These are phyloP conservation scores for Trichopoda pennipes DNA, from an alignment of 2,888 invertebrate genomes.

Conservation along the genomic window DNA sequence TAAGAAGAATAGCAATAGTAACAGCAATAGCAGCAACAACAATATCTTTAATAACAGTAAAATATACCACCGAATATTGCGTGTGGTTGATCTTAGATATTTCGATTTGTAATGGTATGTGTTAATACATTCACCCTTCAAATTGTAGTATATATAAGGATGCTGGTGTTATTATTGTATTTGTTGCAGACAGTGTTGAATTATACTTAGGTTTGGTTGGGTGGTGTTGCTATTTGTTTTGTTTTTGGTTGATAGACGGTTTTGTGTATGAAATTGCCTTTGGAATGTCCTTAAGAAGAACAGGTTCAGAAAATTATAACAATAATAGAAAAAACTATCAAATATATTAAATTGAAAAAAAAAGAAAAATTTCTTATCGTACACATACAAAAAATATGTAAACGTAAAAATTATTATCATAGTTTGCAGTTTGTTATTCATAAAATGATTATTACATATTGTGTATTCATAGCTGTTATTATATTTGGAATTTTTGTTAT, in stretches of 20 bases:
- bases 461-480: constrained; percentile 14
- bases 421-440: neutral
- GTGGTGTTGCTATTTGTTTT: constrained; percentile 31
- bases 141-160: constrained; percentile 19
- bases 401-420: constrained; percentile 17
- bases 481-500: neutral
- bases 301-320: constrained; percentile 71
- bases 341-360: neutral
- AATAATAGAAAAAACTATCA: constrained; percentile 55
- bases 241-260: constrained; percentile 52
- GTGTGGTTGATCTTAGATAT: constrained; percentile 7
- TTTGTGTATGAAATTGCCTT: constrained; percentile 76
- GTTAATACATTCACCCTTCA: neutral
- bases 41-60: constrained; percentile 35
- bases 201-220: constrained; percentile 27
- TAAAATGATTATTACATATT: constrained; percentile 4
- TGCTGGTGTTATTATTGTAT: constrained; percentile 31
- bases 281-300: constrained; percentile 80
- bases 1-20: neutral
- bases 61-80: constrained; percentile 13
- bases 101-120: neutral
- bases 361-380: neutral
- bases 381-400: neutral
- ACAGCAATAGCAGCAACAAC: neutral
- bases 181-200: constrained; percentile 11